Evolutionary conservation across 2,113 vertebrate species (phyloP).

Genomic region (Trematocara variabile): DNA sequence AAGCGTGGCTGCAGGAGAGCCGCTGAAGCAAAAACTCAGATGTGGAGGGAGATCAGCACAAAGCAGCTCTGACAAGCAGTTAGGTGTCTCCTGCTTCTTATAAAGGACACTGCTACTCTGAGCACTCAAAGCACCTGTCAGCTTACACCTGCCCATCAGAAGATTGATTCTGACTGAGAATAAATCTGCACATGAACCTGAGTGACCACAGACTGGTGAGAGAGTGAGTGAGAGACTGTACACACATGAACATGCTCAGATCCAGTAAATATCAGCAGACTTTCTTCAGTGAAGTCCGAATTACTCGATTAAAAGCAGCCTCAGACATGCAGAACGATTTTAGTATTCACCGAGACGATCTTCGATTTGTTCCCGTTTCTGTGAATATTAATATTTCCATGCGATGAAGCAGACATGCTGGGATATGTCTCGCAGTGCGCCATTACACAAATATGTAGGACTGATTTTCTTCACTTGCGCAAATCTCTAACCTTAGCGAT

Average conservation of each 20-base stretch:
- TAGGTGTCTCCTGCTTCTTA: background rate
- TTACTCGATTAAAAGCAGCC: background rate
- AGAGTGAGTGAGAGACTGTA: rapidly evolving
- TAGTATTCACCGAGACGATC: background rate
- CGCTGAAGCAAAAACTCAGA: background rate
- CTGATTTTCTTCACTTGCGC: background rate
- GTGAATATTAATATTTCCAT: background rate
- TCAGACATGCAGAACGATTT: background rate
- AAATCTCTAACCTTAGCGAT: background rate
- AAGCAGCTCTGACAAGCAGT: background rate
- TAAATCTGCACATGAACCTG: background rate
- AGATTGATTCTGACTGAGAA: background rate
- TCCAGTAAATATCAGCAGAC: background rate
- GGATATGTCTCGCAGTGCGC: background rate
- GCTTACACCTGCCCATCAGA: background rate
- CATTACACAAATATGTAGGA: background rate
- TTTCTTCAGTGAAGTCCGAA: background rate
- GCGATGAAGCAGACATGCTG: background rate
- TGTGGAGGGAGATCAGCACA: background rate
- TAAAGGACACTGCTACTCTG: background rate
- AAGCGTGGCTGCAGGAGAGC: background rate
- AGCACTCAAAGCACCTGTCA: background rate
- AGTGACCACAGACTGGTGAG: background rate
- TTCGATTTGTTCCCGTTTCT: background rate
- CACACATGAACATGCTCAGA: background rate